These are phyloP conservation scores for Rhipidura dahli DNA, from an alignment of 2,113 vertebrate species.

Conservation along the genomic window DNA sequence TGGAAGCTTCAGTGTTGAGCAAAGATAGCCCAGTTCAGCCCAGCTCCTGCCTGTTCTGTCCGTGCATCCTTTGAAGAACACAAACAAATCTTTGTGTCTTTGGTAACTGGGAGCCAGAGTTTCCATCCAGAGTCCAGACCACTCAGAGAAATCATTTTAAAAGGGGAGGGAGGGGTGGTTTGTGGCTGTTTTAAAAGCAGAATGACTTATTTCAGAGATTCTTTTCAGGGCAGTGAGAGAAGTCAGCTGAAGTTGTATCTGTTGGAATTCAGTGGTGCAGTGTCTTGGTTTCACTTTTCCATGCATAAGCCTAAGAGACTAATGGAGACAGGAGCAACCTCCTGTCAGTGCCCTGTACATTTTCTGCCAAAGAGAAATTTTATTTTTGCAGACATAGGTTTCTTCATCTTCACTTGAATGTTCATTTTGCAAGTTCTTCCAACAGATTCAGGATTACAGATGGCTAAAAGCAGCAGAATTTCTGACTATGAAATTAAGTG, in stretches of 20 bases:
- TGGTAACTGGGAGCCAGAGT: background rate
- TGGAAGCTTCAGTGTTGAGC: background rate
- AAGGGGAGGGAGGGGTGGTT: background rate
- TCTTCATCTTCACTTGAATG: background rate
- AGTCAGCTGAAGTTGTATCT: background rate
- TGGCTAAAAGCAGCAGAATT: conserved; percentile 3
- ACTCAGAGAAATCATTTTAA: background rate
- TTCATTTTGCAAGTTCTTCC: conserved; percentile 15
- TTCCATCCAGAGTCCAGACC: background rate
- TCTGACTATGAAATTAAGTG: background rate
- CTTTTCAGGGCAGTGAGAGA: background rate
- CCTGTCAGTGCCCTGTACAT: background rate
- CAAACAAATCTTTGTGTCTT: background rate
- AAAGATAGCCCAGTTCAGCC: background rate
- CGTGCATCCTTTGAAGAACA: background rate
- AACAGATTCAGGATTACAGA: background rate
- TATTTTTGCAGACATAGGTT: background rate
- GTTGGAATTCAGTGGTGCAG: background rate
- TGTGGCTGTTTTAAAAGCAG: background rate
- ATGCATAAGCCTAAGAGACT: background rate
- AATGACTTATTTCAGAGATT: background rate
- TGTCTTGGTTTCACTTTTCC: background rate
- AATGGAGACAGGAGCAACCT: background rate
- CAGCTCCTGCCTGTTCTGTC: background rate
- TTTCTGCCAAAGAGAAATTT: conserved; percentile 41